phyloP scores from a whole-genome alignment of 2,113 vertebrate genomes.

The Jaculus jaculus region DNA sequence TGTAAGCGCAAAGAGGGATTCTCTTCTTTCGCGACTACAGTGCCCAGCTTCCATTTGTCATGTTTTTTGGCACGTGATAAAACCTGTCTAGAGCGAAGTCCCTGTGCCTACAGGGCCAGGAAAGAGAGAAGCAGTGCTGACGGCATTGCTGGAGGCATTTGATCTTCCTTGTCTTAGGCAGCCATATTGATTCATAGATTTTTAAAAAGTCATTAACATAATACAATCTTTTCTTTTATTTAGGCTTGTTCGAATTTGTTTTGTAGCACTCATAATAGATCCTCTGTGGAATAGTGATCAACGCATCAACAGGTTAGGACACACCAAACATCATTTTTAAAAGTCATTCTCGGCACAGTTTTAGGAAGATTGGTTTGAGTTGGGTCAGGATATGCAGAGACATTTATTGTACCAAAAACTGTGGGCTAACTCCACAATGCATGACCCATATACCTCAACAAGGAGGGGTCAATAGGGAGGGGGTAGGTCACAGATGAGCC shows the following conservation, averaged over 20 bases:
- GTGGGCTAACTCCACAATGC: no score
- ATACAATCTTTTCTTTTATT: neutral
- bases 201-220: neutral
- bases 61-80: neutral
- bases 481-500: no score
- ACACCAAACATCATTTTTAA: neutral
- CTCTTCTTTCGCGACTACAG: neutral
- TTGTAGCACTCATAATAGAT: slow-evolving; percentile 11
- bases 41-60: neutral
- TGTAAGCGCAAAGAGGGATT: neutral
- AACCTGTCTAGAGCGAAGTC: neutral
- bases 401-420: no score
- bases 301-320: neutral
- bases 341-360: no score
- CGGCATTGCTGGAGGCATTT: neutral
- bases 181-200: neutral
- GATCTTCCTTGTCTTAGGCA: neutral
- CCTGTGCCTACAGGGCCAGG: neutral
- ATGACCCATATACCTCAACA: no score
- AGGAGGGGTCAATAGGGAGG: no score
- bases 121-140: neutral
- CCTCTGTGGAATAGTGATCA: neutral
- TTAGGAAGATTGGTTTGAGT: no score
- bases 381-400: no score
- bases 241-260: neutral